Evolutionary conservation across 2,888 invertebrate species (phyloP).

Genomic region (Nymphalis polychloros): DNA sequence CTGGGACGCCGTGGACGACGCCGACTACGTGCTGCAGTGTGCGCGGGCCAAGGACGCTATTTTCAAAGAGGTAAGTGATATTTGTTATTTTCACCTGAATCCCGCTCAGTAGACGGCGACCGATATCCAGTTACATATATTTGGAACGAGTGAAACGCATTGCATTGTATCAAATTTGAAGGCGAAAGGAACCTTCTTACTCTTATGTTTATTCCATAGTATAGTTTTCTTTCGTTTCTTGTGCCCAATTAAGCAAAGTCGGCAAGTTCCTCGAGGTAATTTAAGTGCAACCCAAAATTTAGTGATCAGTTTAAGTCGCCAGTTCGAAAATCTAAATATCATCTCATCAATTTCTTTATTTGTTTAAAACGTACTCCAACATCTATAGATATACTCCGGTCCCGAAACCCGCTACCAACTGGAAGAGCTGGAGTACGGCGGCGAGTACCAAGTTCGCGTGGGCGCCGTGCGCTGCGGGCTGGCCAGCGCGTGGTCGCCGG

Average conservation of each 20-base stretch:
- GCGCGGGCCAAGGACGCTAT: conserved; percentile 63
- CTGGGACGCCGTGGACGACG: conserved; percentile 84
- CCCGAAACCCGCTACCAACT: conserved; percentile 83
- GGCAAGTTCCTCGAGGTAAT: no score
- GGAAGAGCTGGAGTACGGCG: conserved; percentile 87
- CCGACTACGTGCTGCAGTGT: conserved; percentile 88
- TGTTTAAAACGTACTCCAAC: neutral
- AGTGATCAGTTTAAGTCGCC: no score
- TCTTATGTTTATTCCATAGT: no score
- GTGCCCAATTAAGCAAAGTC: no score
- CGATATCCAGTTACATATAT: no score
- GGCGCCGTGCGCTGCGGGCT: conserved; percentile 87
- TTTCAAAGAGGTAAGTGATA: conserved; percentile 58
- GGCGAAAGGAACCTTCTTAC: no score
- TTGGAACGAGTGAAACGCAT: no score
- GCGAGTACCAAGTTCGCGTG: conserved; percentile 89
- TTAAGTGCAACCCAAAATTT: no score
- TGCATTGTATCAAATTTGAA: no score
- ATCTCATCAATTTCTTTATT: neutral
- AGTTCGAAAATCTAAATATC: no score
- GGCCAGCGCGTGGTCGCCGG: conserved; percentile 86
- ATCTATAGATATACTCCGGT: conserved; percentile 84
- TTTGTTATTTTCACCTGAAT: neutral
- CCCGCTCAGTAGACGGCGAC: no score
- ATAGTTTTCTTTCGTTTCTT: no score